Evolutionary conservation across 2,888 invertebrate genomes (phyloP).

Genomic region (Apamea monoglypha): DNA sequence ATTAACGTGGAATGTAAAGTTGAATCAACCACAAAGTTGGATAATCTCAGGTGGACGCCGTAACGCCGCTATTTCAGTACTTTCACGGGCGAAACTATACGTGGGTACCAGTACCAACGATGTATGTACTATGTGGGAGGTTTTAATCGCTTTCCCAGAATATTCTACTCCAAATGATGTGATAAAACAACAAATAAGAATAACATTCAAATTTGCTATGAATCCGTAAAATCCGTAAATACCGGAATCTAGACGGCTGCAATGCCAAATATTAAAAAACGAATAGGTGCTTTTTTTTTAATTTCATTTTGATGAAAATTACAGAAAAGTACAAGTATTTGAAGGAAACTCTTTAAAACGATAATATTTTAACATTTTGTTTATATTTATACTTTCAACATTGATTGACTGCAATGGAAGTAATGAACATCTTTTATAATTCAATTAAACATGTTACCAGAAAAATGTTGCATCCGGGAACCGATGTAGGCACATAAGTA

Average conservation of each 20-base stretch:
- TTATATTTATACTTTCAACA: not conserved
- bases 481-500: conserved; percentile 69
- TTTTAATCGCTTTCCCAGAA: conserved; percentile 58
- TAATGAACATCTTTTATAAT: not conserved
- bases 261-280: not conserved
- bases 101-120: conserved; percentile 19
- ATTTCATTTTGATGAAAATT: not conserved
- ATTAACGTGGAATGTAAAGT: conserved; percentile 68
- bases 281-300: not conserved
- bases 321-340: conserved; percentile 7
- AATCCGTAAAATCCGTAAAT: not conserved
- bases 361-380: not conserved
- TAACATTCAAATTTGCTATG: conserved; percentile 22
- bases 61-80: conserved; percentile 73
- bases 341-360: not conserved
- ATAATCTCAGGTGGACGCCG: conserved; percentile 73
- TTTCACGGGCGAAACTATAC: conserved; percentile 63
- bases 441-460: conserved; percentile 24
- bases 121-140: conserved; percentile 43
- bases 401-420: not conserved
- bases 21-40: conserved; percentile 78
- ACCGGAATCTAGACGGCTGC: not conserved
- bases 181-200: conserved; percentile 29
- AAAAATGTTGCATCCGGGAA: conserved; percentile 68
- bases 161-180: conserved; percentile 52